A percentile compares a stretch with the other conserved stretches of the same genome.
These are phyloP conservation scores for Malurus melanocephalus DNA, from an alignment of 2,113 vertebrate genomes.

Conservation along the genomic window DNA sequence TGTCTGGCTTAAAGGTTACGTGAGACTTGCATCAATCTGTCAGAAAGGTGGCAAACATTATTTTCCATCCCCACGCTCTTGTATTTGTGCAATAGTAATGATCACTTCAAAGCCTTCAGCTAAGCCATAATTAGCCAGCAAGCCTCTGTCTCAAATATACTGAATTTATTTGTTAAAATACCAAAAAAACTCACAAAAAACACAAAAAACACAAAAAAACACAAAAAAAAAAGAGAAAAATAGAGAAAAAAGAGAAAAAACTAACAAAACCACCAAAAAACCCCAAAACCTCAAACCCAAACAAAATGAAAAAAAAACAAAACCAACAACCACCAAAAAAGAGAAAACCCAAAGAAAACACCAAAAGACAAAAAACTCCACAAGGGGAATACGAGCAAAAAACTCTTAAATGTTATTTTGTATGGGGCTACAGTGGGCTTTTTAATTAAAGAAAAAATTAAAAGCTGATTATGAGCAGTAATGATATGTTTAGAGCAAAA, in stretches of 20 bases:
- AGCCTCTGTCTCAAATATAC: background rate
- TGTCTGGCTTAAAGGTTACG: constrained; percentile 44
- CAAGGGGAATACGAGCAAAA: background rate
- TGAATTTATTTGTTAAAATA: background rate
- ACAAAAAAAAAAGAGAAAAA: no score
- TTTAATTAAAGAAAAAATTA: background rate
- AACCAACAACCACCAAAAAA: no score
- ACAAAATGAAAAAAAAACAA: background rate
- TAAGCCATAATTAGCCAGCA: background rate
- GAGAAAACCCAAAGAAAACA: background rate
- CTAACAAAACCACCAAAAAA: no score
- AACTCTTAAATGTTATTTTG: background rate
- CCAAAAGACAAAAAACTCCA: background rate
- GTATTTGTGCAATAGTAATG: background rate
- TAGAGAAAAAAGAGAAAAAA: no score
- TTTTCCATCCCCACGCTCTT: background rate
- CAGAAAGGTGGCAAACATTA: background rate
- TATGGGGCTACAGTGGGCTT: background rate
- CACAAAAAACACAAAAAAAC: background rate
- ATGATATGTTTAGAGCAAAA: background rate
- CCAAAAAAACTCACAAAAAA: background rate
- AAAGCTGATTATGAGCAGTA: background rate
- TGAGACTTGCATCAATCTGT: constrained; percentile 1
- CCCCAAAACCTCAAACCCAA: no score
- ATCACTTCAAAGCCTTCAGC: background rate